Evolutionary conservation across 37 sponge, comb jelly and placozoan genomes (phyloP), one percentile per base, ranked within the genome.

Genomic region (Oscarella lobularis): DNA sequence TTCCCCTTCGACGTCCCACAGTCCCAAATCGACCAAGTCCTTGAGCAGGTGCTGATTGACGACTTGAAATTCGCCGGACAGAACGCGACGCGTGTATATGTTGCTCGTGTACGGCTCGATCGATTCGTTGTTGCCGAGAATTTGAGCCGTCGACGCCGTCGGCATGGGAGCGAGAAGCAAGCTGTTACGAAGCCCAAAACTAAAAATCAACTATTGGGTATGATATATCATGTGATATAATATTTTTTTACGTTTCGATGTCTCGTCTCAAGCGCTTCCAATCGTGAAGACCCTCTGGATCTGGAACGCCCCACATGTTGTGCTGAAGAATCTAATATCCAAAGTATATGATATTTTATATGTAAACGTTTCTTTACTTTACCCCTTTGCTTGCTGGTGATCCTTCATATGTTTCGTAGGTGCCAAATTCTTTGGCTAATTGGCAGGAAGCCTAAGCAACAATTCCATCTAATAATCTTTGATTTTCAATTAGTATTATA

Each of bases 31-130:
- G 3, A 85, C 84, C 27, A 98, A 86, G 66, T 98, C 99, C 77
- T 88, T 91, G 75, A 98, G 79, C 66, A 98, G 79, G 39, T 98
- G 99, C 5, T 87, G 83, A 81, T 98, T 98, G 68, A 98, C 92
- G 36, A 98, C 82, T 14, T 68, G 82, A 67, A 92, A 92, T 75
- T 93, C 92, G 67, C 99, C 99, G 1, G 91, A 87, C 40, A 98
- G 83, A 4, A 98, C 99, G 20, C 99, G 73, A 39, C 99, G 39
- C 5, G 79, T 77, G 77, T 98, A 98, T 38, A 98, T 88, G 85
- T 98, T 98, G 78, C 92, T 91, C 55, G 99, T 98, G 83, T 94
- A 98, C 1, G 99, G 99, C 76, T 98, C 99, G 80, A 98, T 90
- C 67, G 92, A 88, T 82, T 98, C 99, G 72, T 98, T 98, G 83